Percentiles rank a stretch among this genome's conserved stretches.
Conservation (phyloP, 1,140 invertebrate genomes). For the Pseudachorutes palmiensis region DNA sequence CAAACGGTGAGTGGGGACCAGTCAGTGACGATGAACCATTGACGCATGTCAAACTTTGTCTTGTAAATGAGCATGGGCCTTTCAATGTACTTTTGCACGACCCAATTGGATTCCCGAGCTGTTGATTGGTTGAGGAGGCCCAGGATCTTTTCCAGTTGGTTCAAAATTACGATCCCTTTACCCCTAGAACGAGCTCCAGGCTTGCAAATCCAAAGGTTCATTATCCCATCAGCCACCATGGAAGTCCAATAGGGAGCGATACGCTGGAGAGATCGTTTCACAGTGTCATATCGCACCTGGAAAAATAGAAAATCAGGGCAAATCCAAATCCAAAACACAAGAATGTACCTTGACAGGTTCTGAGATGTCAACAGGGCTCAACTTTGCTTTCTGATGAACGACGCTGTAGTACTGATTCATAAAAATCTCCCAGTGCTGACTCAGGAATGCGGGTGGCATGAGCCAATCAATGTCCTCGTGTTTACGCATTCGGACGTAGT, state of each 20-base stretch:
- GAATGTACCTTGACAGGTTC: slow-evolving; percentile 23
- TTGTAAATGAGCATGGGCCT: slow-evolving; percentile 74
- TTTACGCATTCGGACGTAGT: slow-evolving; percentile 62
- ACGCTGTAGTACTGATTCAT: slow-evolving; percentile 59
- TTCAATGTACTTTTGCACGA: slow-evolving; percentile 48
- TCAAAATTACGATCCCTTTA: slow-evolving; percentile 76
- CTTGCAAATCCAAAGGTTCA: slow-evolving; percentile 60
- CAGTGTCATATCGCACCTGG: slow-evolving; percentile 46
- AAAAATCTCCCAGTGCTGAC: slow-evolving; percentile 39
- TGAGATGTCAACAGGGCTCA: slow-evolving; percentile 40
- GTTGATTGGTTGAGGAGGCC: slow-evolving; percentile 55
- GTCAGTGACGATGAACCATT: slow-evolving; percentile 86
- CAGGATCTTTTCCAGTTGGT: slow-evolving; percentile 76
- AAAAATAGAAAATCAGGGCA: slow-evolving; percentile 12
- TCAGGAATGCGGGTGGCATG: slow-evolving; percentile 25
- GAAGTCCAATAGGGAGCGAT: slow-evolving; percentile 66
- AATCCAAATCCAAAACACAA: background rate
- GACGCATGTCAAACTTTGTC: slow-evolving; percentile 88
- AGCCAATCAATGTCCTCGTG: slow-evolving; percentile 73
- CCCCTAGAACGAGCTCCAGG: slow-evolving; percentile 88
- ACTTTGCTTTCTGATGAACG: slow-evolving; percentile 55
- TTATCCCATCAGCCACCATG: slow-evolving; percentile 64
- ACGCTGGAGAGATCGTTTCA: slow-evolving; percentile 50
- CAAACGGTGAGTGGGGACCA: slow-evolving; percentile 84
- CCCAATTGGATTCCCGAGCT: slow-evolving; percentile 38